Evolutionary conservation across 1,140 invertebrate species (phyloP), one percentile per base, ranked within the genome.

Genomic region (Medauroidea extradentata): DNA sequence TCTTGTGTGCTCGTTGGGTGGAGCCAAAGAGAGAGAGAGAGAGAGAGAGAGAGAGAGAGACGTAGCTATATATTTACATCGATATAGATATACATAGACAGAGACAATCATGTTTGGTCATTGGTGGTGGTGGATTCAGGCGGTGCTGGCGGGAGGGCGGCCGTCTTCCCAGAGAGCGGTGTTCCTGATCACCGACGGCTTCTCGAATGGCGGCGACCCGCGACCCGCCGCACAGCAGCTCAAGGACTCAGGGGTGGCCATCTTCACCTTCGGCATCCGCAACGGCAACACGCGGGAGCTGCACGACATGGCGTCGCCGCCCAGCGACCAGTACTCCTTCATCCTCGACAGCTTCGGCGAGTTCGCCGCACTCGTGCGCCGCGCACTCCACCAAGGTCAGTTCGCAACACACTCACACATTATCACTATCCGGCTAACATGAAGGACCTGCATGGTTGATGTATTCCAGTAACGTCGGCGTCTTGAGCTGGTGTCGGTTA

Each of bases 121-220:
- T 19, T 3, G 29, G 27, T 1, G 16, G 27, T 57, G 2, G 49
- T 50, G 1, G n/a, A 34, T 18, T 63, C 61, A 86, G 83, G 73
- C 76, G 62, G 82, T 87, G 14, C 74, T 87, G 3, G 64, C 72
- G 43, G 71, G 75, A n/a, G 72, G 75, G 11, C 72, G 85, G 3
- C 64, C 69, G 7, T 71, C 75, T n/a, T 78, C 85, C 0, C 73
- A 70, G 42, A 86, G 85, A 66, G 80, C 83, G 0, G 73, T 88
- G 3, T 86, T 88, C 64, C 69, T 89, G 0, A 80, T 89, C 48
- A 88, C 86, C 2, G 86, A 88, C 68, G 86, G 86, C 8, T 89
- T 85, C 68, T 88, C 86, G 19, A 89, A 87, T 68, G 85, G 85
- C 0, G 85, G 84, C 0, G 82, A 88, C 74, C 87, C 86, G 0